Evolutionary conservation across 2,797 vertebrate genomes (phyloP), one percentile per base, ranked within the genome.

Genomic region (Toxotes lorentzi): DNA sequence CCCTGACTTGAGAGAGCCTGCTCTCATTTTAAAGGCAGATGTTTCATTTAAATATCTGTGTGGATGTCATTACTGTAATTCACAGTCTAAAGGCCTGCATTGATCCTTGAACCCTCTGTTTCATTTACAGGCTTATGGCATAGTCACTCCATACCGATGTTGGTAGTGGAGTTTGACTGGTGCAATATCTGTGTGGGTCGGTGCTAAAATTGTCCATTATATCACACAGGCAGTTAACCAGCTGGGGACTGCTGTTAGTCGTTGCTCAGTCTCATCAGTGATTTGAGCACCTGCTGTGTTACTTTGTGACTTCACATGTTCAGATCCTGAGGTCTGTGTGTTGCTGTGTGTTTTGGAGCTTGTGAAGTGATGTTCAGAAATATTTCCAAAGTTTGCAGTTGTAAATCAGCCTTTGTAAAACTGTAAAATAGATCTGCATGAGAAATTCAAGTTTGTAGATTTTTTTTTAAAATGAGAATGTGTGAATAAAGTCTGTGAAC

Each of bases 31-130:
- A 58, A 41, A 35, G 23, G 16, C 63, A 62, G 51, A 35, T 38
- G n/a, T 70, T 56, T 57, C 34, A 84, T 73, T 58, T 24, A 66
- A n/a, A 60, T 24, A 48, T 70, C 34, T 51, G 17, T 21, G 60
- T 16, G 17, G 19, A 83, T 63, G 50, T 17, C 27, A 59, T 61
- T 61, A 35, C 38, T 73, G 13, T 68, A 32, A 63, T 23, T 27
- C 23, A 21, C 32, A 73, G 58, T 16, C 16, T 19, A 56, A 61
- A 45, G 19, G 48, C 16, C 17, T 56, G 13, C 3, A 11, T 30
- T 50, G 56, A 45, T 5, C 16, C 24, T 41, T 27, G 4, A 62
- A n/a, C n/a, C 12, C 23, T 47, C 14, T 43, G 16, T 58, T 57
- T 58, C 19, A 34, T 9, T 56, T 48, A 48, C 3, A 34, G 27